Evolutionary conservation across 2,113 vertebrate genomes (phyloP).

Genomic region (Mobula hypostoma): DNA sequence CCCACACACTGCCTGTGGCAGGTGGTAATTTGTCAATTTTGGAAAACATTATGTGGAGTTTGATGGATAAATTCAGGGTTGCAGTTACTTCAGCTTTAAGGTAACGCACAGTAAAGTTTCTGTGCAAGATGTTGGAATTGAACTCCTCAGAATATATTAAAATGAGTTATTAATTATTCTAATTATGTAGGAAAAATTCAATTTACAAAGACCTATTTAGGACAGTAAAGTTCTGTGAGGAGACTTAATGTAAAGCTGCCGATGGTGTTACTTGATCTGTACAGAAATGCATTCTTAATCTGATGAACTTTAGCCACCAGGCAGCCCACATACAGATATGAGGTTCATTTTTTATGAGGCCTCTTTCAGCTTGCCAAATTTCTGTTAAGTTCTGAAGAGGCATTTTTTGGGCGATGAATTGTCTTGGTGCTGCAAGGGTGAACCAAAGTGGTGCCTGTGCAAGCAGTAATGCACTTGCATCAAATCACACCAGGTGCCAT

Average conservation of each 20-base stretch:
- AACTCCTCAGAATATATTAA: neutral
- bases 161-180: neutral
- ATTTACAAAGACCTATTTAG: neutral
- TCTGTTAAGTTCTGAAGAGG: neutral
- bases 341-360: neutral
- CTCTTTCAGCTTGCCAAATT: neutral
- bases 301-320: neutral
- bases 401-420: neutral
- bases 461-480: too few relatives aligned
- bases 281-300: neutral
- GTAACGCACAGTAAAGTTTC: neutral
- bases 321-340: neutral
- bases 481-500: too few relatives aligned
- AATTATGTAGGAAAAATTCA: neutral
- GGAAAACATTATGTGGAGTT: neutral
- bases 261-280: neutral
- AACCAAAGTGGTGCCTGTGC: too few relatives aligned
- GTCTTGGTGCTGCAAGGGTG: too few relatives aligned
- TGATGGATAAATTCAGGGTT: neutral
- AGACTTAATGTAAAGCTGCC: neutral
- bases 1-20: neutral
- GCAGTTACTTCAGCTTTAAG: neutral
- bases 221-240: neutral
- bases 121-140: neutral
- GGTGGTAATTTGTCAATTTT: conserved; percentile 27